A percentile compares a stretch with the other conserved stretches of the same genome.
These are phyloP conservation scores for Euschistus heros DNA, from an alignment of 1,140 invertebrate species.

Conservation along the genomic window DNA sequence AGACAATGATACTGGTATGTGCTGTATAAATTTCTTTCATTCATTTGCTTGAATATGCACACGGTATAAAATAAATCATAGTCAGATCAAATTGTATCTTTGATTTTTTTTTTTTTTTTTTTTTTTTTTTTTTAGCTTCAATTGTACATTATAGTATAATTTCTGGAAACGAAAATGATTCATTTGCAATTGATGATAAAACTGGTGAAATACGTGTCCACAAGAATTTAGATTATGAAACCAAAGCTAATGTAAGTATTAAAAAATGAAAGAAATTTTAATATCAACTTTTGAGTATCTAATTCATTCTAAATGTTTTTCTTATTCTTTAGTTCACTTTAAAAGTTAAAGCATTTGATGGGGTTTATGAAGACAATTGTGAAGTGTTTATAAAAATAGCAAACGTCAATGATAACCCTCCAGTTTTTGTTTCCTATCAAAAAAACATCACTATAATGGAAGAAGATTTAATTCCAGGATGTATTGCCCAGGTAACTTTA, in stretches of 20 bases:
- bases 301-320: background rate
- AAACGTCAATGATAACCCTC: slow-evolving; percentile 75
- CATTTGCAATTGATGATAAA: slow-evolving; percentile 63
- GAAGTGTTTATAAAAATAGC: slow-evolving; percentile 65
- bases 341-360: slow-evolving; percentile 66
- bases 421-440: slow-evolving; percentile 53
- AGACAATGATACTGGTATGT: slow-evolving; percentile 56
- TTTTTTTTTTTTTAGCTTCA: slow-evolving; percentile 43
- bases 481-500: slow-evolving; percentile 45
- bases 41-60: background rate
- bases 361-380: slow-evolving; percentile 59
- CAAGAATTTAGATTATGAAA: slow-evolving; percentile 72
- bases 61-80: background rate
- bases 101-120: slow-evolving; percentile 16
- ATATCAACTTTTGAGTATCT: too few relatives aligned
- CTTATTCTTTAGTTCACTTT: slow-evolving; percentile 49
- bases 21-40: background rate
- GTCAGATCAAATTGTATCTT: background rate
- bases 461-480: slow-evolving; percentile 49
- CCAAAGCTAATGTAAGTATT: slow-evolving; percentile 45
- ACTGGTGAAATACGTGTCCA: slow-evolving; percentile 71
- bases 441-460: slow-evolving; percentile 59
- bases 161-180: slow-evolving; percentile 61
- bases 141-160: slow-evolving; percentile 69
- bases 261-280: too few relatives aligned